A percentile compares a stretch with the other conserved stretches of the same genome.
phyloP scores from a whole-genome alignment of 2,888 invertebrate genomes.

The Lathronympha strigana region DNA sequence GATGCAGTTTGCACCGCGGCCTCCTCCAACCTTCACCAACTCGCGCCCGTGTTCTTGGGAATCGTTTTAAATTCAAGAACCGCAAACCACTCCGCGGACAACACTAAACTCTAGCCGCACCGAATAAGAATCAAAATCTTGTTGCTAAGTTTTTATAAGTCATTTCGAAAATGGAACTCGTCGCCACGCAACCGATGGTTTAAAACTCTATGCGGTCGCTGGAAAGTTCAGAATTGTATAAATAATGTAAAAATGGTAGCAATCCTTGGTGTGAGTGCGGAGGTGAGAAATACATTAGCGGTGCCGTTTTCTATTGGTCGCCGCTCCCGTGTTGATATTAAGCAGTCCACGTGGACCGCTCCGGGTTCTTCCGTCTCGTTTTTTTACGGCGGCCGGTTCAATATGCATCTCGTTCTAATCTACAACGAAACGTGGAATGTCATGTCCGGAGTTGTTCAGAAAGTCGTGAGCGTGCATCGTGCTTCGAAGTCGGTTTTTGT shows the following conservation, averaged over 20 bases:
- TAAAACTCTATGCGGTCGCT: slow-evolving; percentile 60
- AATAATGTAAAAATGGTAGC: slow-evolving; percentile 70
- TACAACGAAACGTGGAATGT: slow-evolving; percentile 84
- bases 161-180: slow-evolving; percentile 69
- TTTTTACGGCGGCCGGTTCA: slow-evolving; percentile 75
- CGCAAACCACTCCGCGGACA: slow-evolving; percentile 68
- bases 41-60: slow-evolving; percentile 83
- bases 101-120: slow-evolving; percentile 62
- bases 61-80: slow-evolving; percentile 84
- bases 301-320: slow-evolving; percentile 84
- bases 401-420: slow-evolving; percentile 83
- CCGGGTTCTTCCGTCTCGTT: slow-evolving; percentile 80
- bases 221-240: slow-evolving; percentile 71
- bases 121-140: slow-evolving; percentile 64
- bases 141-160: slow-evolving; percentile 63
- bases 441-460: slow-evolving; percentile 85
- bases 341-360: slow-evolving; percentile 84
- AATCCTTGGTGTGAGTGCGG: slow-evolving; percentile 81
- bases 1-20: slow-evolving; percentile 83
- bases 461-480: slow-evolving; percentile 85
- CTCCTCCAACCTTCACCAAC: slow-evolving; percentile 83
- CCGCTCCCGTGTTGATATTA: slow-evolving; percentile 83
- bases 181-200: slow-evolving; percentile 59
- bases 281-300: slow-evolving; percentile 86
- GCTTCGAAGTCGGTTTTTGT: slow-evolving; percentile 70